phyloP scores from a whole-genome alignment of 2,113 vertebrate species.

The Cichladusa arquata region DNA sequence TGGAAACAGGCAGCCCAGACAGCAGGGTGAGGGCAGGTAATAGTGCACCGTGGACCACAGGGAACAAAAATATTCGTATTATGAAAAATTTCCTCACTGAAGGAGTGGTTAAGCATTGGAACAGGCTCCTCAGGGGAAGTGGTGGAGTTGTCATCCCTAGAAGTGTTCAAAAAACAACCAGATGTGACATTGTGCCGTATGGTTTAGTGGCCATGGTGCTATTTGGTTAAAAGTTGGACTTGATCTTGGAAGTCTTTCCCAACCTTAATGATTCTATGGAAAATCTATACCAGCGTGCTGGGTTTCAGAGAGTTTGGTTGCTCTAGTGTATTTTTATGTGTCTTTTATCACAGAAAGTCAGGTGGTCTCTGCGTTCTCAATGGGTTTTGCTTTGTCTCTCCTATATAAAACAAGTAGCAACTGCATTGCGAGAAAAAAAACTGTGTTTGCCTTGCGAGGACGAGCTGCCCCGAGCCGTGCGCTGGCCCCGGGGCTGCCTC shows the following conservation, averaged over 20 bases:
- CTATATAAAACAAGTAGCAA: background rate
- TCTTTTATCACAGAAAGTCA: background rate
- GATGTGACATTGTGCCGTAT: background rate
- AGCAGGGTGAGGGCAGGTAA: too few relatives aligned
- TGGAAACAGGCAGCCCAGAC: accelerated
- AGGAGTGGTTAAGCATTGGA: background rate
- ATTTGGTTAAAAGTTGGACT: background rate
- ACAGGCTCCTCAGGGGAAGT: too few relatives aligned
- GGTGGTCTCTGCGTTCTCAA: too few relatives aligned
- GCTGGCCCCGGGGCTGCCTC: background rate
- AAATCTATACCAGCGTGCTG: background rate
- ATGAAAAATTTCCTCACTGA: background rate
- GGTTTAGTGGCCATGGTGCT: background rate
- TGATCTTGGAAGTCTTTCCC: background rate
- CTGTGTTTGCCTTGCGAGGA: accelerated
- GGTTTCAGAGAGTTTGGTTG: background rate
- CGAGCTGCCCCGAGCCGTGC: accelerated
- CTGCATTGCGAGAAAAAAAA: background rate
- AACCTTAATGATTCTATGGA: background rate
- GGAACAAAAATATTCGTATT: background rate
- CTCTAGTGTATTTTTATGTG: background rate
- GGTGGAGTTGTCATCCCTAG: background rate
- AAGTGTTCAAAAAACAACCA: background rate
- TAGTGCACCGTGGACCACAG: accelerated
- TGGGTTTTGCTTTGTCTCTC: background rate